A percentile compares a stretch with the other conserved stretches of the same genome.
phyloP scores from a whole-genome alignment of 2,113 vertebrate genomes.

The Nesospiza acunhae region DNA sequence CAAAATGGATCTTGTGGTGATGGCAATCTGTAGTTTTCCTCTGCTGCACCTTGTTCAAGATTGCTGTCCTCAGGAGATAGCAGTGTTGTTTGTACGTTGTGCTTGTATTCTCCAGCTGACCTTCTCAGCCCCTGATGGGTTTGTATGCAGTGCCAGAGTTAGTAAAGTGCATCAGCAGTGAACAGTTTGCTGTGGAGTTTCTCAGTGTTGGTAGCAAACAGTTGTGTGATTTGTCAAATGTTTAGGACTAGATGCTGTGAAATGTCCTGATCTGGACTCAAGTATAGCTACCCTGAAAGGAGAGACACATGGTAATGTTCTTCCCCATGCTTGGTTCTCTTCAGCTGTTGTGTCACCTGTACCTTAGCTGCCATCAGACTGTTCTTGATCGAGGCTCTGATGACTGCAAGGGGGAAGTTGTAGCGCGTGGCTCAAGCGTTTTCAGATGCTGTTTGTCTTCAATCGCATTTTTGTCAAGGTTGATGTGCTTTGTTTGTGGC shows the following conservation, averaged over 20 bases:
- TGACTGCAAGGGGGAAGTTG: not conserved
- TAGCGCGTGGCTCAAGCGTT: slow-evolving; percentile 16
- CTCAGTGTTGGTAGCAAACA: not conserved
- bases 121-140: not conserved
- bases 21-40: not conserved
- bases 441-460: slow-evolving; percentile 54
- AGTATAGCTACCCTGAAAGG: not conserved
- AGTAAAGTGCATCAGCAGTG: not conserved
- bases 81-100: not conserved
- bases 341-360: not conserved
- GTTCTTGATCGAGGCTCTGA: not conserved
- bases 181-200: not conserved
- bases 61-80: not conserved
- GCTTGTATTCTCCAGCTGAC: not conserved
- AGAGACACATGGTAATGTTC: not conserved
- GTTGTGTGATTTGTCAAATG: not conserved
- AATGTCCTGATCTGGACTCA: not conserved
- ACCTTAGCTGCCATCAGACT: not conserved
- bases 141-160: not conserved
- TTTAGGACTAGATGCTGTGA: not conserved
- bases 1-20: not conserved
- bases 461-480: slow-evolving; percentile 56
- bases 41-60: not conserved
- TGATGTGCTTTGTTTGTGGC: slow-evolving; percentile 64
- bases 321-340: not conserved